A percentile compares a stretch with the other conserved stretches of the same genome.
These are phyloP conservation scores for Himalopsyche kuldschensis DNA, from an alignment of 2,888 invertebrate genomes.

Conservation along the genomic window DNA sequence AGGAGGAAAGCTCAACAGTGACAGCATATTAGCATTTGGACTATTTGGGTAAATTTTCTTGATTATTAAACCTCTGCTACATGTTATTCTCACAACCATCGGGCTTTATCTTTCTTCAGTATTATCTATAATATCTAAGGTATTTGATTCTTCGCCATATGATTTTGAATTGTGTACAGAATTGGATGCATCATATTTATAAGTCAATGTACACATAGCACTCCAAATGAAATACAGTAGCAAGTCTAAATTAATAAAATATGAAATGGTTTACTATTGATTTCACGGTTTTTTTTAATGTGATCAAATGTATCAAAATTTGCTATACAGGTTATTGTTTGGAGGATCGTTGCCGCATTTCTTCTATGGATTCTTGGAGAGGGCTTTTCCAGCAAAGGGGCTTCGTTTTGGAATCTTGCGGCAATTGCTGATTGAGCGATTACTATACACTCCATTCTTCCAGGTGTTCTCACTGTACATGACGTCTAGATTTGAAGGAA, in stretches of 20 bases:
- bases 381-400: constrained; percentile 61
- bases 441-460: constrained; percentile 71
- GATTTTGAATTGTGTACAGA: constrained; percentile 8
- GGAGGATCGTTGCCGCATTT: constrained; percentile 80
- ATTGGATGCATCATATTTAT: too few species aligned
- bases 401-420: constrained; percentile 60
- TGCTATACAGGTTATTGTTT: constrained; percentile 68
- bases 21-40: constrained; percentile 73
- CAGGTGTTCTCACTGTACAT: constrained; percentile 75
- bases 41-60: constrained; percentile 67
- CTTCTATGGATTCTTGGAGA: constrained; percentile 69
- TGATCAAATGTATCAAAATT: too few species aligned
- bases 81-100: too few species aligned
- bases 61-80: too few species aligned
- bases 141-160: too few species aligned
- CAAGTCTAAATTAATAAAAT: too few species aligned
- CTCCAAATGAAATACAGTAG: too few species aligned
- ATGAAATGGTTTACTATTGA: too few species aligned
- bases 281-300: too few species aligned
- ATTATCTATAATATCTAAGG: too few species aligned
- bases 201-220: too few species aligned
- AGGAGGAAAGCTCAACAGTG: constrained; percentile 66
- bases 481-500: constrained; percentile 75
- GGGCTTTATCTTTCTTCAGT: too few species aligned
- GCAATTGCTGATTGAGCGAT: constrained; percentile 70